Conservation (phyloP, 2,113 vertebrate genomes). For the Heteronetta atricapilla region DNA sequence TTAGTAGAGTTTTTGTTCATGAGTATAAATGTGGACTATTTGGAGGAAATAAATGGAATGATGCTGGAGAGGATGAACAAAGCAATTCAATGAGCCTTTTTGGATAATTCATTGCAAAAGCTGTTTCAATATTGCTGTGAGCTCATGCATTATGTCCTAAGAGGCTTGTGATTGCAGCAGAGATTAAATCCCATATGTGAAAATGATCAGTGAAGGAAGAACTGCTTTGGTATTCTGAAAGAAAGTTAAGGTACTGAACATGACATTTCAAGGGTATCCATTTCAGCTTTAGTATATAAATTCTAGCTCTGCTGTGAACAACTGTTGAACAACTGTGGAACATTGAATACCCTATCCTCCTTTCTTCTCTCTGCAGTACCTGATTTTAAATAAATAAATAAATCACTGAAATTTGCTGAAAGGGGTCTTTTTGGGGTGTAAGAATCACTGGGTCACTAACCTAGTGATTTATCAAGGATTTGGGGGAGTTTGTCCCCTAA, state of each 20-base stretch:
- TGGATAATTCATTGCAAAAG: background rate
- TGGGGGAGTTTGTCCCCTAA: background rate
- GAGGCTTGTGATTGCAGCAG: background rate
- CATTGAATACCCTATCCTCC: background rate
- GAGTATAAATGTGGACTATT: background rate
- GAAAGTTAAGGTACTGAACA: background rate
- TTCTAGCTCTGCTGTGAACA: background rate
- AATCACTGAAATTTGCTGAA: background rate
- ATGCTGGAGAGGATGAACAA: background rate
- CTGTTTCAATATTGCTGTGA: background rate
- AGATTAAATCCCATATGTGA: background rate
- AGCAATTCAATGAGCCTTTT: background rate
- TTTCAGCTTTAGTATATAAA: background rate
- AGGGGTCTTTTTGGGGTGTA: background rate
- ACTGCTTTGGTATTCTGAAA: background rate
- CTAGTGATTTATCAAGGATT: background rate
- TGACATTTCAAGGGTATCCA: background rate
- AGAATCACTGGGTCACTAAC: background rate
- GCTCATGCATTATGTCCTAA: background rate
- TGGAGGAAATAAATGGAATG: background rate
- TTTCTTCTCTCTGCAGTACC: background rate
- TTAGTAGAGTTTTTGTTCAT: background rate
- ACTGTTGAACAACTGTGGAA: too few species aligned
- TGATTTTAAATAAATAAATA: background rate
- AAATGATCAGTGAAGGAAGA: background rate